Evolutionary conservation across 2,113 vertebrate species (phyloP).

Genomic region (Tachycineta bicolor): DNA sequence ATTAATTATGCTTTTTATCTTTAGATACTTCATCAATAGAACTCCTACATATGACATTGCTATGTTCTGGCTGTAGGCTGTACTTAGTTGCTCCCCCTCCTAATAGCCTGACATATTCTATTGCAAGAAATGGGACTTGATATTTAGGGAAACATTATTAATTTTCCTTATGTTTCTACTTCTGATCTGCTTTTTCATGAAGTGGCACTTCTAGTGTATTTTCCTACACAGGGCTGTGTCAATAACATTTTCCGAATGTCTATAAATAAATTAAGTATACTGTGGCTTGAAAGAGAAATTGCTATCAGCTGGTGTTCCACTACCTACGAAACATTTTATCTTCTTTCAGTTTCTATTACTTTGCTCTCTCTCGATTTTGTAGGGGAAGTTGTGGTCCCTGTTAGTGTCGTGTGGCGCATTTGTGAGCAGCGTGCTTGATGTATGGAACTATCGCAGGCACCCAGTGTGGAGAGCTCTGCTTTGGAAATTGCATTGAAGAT

Average conservation of each 20-base stretch:
- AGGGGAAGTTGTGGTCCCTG: slow-evolving; percentile 7
- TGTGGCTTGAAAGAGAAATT: slow-evolving; percentile 27
- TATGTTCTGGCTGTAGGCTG: background rate
- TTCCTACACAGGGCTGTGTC: background rate
- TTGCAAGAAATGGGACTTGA: background rate
- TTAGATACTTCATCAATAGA: background rate
- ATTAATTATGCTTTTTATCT: background rate
- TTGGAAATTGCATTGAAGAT: background rate
- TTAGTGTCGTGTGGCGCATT: background rate
- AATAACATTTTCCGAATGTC: slow-evolving; percentile 34
- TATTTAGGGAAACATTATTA: background rate
- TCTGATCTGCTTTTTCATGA: background rate
- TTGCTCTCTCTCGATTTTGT: background rate
- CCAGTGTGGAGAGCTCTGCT: background rate
- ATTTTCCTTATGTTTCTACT: background rate
- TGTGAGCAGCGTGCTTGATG: background rate
- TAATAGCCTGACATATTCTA: background rate
- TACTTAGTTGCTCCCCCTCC: background rate
- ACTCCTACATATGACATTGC: background rate
- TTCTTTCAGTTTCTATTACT: slow-evolving; percentile 12
- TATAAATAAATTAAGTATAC: slow-evolving; percentile 53
- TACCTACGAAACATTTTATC: slow-evolving; percentile 33
- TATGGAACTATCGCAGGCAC: background rate
- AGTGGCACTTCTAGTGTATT: background rate
- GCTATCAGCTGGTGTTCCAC: slow-evolving; percentile 26